phyloP scores from a whole-genome alignment of 1,140 invertebrate species.

The Caligus rogercresseyi region DNA sequence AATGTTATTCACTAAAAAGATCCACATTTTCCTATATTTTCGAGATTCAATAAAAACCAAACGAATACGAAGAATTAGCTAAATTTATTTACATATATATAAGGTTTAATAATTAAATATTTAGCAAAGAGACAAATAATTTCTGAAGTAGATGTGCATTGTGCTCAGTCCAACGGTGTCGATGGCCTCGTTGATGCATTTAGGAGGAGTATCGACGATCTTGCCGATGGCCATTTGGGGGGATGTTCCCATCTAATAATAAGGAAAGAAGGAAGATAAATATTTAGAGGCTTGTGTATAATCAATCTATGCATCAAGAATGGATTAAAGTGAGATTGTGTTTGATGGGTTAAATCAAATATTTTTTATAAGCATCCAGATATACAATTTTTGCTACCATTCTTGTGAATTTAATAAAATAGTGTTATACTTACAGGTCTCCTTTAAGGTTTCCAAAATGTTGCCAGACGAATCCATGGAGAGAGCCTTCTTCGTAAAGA shows the following conservation, averaged over 20 bases:
- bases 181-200: background rate
- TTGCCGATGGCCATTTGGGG: background rate
- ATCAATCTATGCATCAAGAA: background rate
- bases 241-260: constrained; percentile 2
- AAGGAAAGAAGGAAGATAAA: background rate
- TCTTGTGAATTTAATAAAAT: too few species aligned
- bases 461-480: constrained; percentile 18
- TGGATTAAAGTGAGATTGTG: too few species aligned
- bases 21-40: too few species aligned
- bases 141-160: constrained; percentile 16
- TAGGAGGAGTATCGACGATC: constrained; percentile 14
- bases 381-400: too few species aligned
- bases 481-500: constrained; percentile 1
- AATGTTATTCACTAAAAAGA: too few species aligned
- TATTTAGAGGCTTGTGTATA: too few species aligned
- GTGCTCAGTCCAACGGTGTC: constrained; percentile 14
- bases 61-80: too few species aligned
- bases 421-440: constrained; percentile 1
- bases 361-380: background rate
- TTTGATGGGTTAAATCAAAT: too few species aligned
- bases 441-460: constrained; percentile 9
- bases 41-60: too few species aligned
- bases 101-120: too few species aligned
- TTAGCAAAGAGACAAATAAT: constrained; percentile 10
- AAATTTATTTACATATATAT: too few species aligned